A percentile compares a stretch with the other conserved stretches of the same genome.
Evolutionary conservation across 2,888 invertebrate species (phyloP).

Genomic region (Drosophila formosana): DNA sequence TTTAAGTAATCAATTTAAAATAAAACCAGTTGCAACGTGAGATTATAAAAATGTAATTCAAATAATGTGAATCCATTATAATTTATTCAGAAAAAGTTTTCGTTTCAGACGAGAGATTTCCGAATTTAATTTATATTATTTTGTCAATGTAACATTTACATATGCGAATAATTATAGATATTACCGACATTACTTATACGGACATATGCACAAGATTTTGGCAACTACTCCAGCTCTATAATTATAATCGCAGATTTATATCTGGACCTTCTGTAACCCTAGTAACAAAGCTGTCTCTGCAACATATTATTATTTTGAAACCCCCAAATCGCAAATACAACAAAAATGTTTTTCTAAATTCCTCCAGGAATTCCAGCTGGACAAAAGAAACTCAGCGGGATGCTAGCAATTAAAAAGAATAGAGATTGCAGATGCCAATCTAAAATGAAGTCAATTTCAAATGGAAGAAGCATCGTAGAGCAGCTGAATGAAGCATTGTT

Average conservation of each 20-base stretch:
- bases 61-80: too few relatives aligned
- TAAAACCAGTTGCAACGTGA: too few relatives aligned
- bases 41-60: too few relatives aligned
- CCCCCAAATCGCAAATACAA: not conserved
- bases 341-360: not conserved
- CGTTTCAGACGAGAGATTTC: too few relatives aligned
- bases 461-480: slow-evolving; percentile 9
- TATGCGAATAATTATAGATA: not conserved
- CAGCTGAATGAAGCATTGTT: slow-evolving; percentile 8
- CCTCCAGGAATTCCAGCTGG: slow-evolving; percentile 20
- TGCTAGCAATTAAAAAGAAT: slow-evolving; percentile 8
- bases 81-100: too few relatives aligned
- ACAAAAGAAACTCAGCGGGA: slow-evolving; percentile 23
- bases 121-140: too few relatives aligned
- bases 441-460: slow-evolving; percentile 68
- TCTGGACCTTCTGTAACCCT: not conserved
- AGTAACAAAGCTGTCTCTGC: not conserved
- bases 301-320: not conserved
- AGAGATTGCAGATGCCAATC: slow-evolving; percentile 62
- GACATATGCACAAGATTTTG: not conserved
- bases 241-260: not conserved
- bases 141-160: not conserved
- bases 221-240: not conserved
- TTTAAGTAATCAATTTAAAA: too few relatives aligned
- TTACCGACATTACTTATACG: not conserved